Evolutionary conservation across 2,888 invertebrate species (phyloP), one percentile per base, ranked within the genome.

Genomic region (Spisula subtruncata): DNA sequence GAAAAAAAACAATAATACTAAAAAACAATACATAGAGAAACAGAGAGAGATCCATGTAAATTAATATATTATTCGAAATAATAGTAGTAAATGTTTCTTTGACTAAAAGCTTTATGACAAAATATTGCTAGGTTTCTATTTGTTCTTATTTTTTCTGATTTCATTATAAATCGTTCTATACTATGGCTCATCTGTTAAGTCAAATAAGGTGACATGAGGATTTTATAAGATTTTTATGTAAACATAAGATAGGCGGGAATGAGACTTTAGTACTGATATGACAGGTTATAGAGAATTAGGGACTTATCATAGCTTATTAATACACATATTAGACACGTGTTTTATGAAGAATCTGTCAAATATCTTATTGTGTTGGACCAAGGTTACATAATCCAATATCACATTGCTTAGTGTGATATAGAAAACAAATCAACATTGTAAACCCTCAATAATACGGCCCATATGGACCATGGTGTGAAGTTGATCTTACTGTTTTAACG

Each of bases 251-350:
- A 6, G 16, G 25, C 48, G n/a, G n/a, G 51, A 81, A 51, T 51
- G 32, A 81, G 81, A 29, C 81, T 48, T 29, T 29, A 54, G 81
- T 81, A 46, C 81, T 29, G 46, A 81, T 81, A 32, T 81, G 81
- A 81, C 81, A 81, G 51, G 48, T 51, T 29, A 41, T 41, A 54
- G 35, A 35, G 56, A 1, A 56, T 83, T n/a, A 56, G n/a, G 20
- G 32, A 20, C 14, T 83, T 83, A 32, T 20, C 1, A 10, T 8
- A 29, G 60, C 32, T 75, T 75, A 60, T 60, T 83, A 83, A 18
- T 29, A 32, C 25, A 75, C 25, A 35, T 51, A 83, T 60, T 83
- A 83, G 82, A 60, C 82, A 83, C 51, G 82, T 83, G 82, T 83
- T 83, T 56, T 83, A 83, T 83, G 54, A 83, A 83, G 20, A 56